Evolutionary conservation across 37 sponge, comb jelly and placozoan species (phyloP), one percentile per base, ranked within the genome.

Genomic region (Petrosia ficiformis): DNA sequence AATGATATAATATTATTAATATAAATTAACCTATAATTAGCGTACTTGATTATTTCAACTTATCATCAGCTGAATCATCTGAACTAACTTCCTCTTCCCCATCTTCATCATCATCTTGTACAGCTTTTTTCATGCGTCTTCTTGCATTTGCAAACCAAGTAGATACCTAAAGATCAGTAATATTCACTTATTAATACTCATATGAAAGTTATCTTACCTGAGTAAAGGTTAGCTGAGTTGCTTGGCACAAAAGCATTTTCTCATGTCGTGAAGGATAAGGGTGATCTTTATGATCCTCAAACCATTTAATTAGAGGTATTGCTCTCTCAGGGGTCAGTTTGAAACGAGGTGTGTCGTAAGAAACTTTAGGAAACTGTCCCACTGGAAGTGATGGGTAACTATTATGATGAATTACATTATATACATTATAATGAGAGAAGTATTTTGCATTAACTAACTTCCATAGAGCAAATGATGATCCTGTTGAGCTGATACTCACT

Each of bases 91-190:
- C 54, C 64, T 65, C 43, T 2, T 82, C 82, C 38, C 48, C 68
- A 4, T 44, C 66, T 25, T 82, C 76, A 48, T 78, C 87, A 26
- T 87, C 87, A 14, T 87, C 76, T 29, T 44, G 64, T 35, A 36
- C 66, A 21, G 76, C 64, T 44, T 88, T 88, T 82, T 91, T 91
- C 83, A 82, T 78, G 11, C 92, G 34, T 28, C 92, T 42, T 36
- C 92, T 72, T 24, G 86, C 86, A 81, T 91, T 91, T 0, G 92
- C 92, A 86, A 91, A 91, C 92, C 92, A 91, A 25, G 86, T 91
- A 4, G 92, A 91, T 39, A 91, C 92, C 92, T 91, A 44, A n/a
- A n/a, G 21, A 54, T 3, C 21, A 54, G 21, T 22, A 54, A 22
- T 54, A 22, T 21, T 54, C 57, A 54, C 21, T n/a, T n/a, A n/a